These are phyloP conservation scores for Xiphophorus couchianus DNA, from an alignment of 2,113 vertebrate species.

Conservation along the genomic window DNA sequence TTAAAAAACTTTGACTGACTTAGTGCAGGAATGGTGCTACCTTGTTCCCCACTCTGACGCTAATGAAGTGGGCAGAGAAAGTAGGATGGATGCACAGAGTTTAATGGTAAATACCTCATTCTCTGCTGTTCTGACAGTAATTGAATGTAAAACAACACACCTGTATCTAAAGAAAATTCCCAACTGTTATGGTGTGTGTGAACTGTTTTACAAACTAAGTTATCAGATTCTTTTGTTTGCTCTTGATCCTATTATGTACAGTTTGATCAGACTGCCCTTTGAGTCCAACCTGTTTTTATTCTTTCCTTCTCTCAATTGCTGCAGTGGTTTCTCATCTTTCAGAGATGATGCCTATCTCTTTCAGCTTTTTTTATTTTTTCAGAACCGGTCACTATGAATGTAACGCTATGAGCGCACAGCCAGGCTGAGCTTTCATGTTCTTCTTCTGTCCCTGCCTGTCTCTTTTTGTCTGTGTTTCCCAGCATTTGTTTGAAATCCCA, in stretches of 20 bases:
- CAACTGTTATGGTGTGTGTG: background rate
- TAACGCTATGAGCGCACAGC: constrained; percentile 31
- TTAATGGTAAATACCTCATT: background rate
- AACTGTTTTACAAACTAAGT: background rate
- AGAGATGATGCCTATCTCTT: constrained; percentile 71
- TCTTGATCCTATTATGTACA: background rate
- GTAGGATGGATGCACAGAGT: background rate
- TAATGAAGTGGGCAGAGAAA: background rate
- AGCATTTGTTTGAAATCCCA: constrained; percentile 41
- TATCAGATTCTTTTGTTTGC: background rate
- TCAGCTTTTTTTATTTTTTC: constrained; percentile 68
- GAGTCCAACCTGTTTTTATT: constrained; percentile 34
- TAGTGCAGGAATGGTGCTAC: background rate
- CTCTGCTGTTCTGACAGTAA: background rate
- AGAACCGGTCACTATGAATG: constrained; percentile 56
- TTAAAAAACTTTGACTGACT: background rate
- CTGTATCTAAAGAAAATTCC: background rate
- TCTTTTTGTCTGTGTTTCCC: constrained; percentile 24
- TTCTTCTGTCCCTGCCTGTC: constrained; percentile 29
- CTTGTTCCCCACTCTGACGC: background rate
- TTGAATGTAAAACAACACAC: background rate
- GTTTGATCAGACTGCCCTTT: background rate
- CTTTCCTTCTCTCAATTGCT: constrained; percentile 36
- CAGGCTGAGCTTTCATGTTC: background rate
- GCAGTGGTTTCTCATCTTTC: constrained; percentile 60